phyloP scores from a whole-genome alignment of 2,888 invertebrate genomes.

The Melieria crassipennis region DNA sequence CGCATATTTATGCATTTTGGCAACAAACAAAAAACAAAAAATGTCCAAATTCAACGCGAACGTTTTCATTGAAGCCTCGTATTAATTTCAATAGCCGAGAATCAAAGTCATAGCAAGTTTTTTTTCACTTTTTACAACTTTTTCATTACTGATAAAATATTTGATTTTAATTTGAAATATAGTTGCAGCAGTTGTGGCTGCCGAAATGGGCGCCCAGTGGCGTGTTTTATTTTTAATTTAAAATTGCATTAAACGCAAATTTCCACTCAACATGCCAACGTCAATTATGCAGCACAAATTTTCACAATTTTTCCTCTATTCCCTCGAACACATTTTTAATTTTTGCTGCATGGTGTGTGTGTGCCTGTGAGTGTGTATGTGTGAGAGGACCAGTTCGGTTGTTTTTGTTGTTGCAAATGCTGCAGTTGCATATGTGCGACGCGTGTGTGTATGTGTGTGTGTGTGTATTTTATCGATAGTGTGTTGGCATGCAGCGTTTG shows the following conservation, averaged over 20 bases:
- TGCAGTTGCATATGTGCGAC: neutral
- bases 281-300: constrained; percentile 24
- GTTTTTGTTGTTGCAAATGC: constrained; percentile 2
- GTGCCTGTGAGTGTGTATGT: too few species aligned
- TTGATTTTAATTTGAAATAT: neutral
- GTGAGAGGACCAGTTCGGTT: neutral
- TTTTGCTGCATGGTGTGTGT: too few species aligned
- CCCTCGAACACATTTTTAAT: too few species aligned
- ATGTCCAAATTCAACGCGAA: too few species aligned
- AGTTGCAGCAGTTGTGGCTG: too few species aligned
- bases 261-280: constrained; percentile 28
- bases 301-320: neutral
- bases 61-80: too few species aligned
- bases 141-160: neutral
- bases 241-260: constrained; percentile 38
- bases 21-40: too few species aligned
- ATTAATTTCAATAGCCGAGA: too few species aligned
- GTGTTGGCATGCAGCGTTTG: constrained; percentile 13
- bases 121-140: too few species aligned
- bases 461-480: neutral
- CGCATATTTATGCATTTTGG: too few species aligned
- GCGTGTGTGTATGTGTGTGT: neutral
- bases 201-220: too few species aligned
- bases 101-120: too few species aligned
- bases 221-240: constrained; percentile 19